phyloP scores from a whole-genome alignment of 1,140 invertebrate genomes.

The Nasonia giraulti region DNA sequence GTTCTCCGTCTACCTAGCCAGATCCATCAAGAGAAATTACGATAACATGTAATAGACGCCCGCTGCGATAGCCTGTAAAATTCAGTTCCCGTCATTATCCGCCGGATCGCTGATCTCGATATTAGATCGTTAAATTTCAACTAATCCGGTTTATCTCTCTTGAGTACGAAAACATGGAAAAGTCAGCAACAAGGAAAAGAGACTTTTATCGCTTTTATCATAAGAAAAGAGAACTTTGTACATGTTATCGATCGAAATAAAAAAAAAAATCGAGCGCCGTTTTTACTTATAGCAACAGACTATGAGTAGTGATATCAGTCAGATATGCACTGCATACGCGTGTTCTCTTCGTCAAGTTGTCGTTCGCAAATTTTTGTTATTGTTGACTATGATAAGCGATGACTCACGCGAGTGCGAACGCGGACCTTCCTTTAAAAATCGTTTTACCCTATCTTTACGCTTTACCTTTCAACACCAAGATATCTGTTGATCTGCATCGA shows the following conservation, averaged over 20 bases:
- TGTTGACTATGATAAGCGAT: not conserved
- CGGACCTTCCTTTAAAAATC: too few species aligned
- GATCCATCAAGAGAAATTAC: slow-evolving; percentile 78
- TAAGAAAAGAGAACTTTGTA: not conserved
- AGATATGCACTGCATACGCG: too few species aligned
- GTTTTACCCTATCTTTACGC: too few species aligned
- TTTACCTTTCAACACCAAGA: too few species aligned
- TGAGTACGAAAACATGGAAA: slow-evolving; percentile 16
- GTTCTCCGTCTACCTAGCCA: slow-evolving; percentile 79
- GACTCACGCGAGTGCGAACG: too few species aligned
- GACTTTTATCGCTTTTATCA: not conserved
- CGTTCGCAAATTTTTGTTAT: not conserved
- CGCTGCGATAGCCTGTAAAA: not conserved
- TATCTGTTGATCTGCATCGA: too few species aligned
- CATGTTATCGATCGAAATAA: not conserved
- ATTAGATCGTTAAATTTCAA: not conserved
- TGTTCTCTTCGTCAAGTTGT: not conserved
- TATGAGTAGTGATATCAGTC: too few species aligned
- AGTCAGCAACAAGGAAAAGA: not conserved
- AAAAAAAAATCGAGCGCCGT: not conserved
- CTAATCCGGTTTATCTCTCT: not conserved
- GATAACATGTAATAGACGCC: slow-evolving; percentile 74
- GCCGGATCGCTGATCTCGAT: not conserved
- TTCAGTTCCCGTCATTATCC: not conserved
- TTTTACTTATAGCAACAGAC: not conserved